These are phyloP conservation scores for Caenorhabditis japonica DNA, from an alignment of 2,888 invertebrate genomes.

Conservation along the genomic window DNA sequence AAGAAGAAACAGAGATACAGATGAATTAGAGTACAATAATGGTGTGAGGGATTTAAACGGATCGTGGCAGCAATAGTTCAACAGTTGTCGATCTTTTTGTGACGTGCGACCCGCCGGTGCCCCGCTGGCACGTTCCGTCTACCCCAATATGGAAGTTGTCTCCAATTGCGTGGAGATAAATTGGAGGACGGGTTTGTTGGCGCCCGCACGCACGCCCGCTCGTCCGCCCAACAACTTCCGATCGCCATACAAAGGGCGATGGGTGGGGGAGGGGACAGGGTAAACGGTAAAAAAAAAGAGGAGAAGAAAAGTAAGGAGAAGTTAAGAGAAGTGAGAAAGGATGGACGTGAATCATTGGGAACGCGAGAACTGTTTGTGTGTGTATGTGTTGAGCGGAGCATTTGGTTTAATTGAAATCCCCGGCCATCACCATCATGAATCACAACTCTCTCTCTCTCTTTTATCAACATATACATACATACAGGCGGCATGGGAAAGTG, in stretches of 20 bases:
- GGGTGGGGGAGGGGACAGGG: neutral
- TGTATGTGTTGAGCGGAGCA: neutral
- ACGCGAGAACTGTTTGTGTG: constrained; percentile 10
- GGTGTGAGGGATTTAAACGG: constrained; percentile 23
- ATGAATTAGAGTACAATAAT: constrained; percentile 9
- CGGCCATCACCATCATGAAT: too few relatives aligned
- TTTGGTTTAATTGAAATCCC: constrained; percentile 30
- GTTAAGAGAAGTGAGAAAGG: too few relatives aligned
- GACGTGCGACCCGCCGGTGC: constrained; percentile 20
- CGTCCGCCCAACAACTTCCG: constrained; percentile 31
- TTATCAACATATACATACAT: too few relatives aligned
- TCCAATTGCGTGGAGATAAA: constrained; percentile 47
- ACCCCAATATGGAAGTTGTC: constrained; percentile 34
- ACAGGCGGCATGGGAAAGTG: constrained; percentile 22
- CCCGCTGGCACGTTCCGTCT: constrained; percentile 9
- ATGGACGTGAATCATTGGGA: constrained; percentile 9
- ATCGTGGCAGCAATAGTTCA: constrained; percentile 9
- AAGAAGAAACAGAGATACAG: constrained; percentile 1
- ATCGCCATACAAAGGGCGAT: too few relatives aligned
- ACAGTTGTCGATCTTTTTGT: constrained; percentile 19
- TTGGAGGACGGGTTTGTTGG: constrained; percentile 48
- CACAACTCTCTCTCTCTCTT: constrained; percentile 13
- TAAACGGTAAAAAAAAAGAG: neutral
- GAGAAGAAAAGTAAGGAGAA: neutral
- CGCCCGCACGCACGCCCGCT: too few relatives aligned